A percentile compares a stretch with the other conserved stretches of the same genome.
Conservation (phyloP, 2,797 vertebrate genomes). For the Leontopithecus rosalia region DNA sequence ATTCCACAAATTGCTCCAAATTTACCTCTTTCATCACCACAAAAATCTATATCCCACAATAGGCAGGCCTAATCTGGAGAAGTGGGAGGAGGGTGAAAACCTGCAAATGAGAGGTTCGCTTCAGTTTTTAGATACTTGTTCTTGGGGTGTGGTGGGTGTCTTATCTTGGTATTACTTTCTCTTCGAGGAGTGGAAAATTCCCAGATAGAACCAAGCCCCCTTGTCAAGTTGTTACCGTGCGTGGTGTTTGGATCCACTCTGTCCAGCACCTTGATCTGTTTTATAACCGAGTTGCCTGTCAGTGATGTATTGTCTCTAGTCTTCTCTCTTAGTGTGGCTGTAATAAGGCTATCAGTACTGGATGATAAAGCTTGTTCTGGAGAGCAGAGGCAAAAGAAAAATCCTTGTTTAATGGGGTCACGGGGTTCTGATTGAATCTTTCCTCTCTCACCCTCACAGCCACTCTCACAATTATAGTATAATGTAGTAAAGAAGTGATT, state of each 20-base stretch:
- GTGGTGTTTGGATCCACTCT: not conserved
- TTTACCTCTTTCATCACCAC: not conserved
- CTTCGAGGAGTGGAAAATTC: not conserved
- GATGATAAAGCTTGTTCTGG: not conserved
- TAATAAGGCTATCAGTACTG: not conserved
- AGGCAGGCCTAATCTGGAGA: not conserved
- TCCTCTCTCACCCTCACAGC: not conserved
- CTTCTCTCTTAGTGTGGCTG: not conserved
- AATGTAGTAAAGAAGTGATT: not conserved
- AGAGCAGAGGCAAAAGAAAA: not conserved
- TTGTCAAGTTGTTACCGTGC: not conserved
- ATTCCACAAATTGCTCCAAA: not conserved
- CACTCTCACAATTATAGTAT: not conserved
- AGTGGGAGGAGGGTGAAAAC: not conserved
- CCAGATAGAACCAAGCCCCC: not conserved
- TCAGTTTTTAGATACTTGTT: not conserved
- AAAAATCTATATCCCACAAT: not conserved
- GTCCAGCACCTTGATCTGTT: not conserved
- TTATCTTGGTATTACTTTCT: not conserved
- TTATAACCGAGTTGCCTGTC: not conserved
- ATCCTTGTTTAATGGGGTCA: not conserved
- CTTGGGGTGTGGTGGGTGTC: not conserved
- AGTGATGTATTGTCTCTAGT: not conserved
- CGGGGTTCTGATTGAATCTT: not conserved
- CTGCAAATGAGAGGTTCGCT: not conserved